Percentiles rank a stretch among this genome's conserved stretches.
phyloP scores from a whole-genome alignment of 2,113 vertebrate genomes.

The Urocynchramus pylzowi region DNA sequence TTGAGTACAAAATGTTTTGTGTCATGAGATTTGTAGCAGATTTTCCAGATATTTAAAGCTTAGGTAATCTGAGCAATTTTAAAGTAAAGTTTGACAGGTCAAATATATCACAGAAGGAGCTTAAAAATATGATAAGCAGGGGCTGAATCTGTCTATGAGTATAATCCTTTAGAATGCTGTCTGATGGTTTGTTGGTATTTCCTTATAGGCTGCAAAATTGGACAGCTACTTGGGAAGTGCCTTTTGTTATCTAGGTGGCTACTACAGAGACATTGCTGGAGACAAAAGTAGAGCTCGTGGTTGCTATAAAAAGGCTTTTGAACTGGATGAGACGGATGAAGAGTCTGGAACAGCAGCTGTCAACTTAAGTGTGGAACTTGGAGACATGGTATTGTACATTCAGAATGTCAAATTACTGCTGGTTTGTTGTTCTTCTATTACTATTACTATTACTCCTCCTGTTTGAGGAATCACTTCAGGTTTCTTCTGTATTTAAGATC shows the following conservation, averaged over 20 bases:
- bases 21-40: neutral
- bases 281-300: constrained; percentile 87
- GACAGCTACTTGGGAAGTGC: constrained; percentile 82
- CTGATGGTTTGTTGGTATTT: neutral
- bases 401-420: neutral
- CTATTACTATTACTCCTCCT: neutral
- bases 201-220: constrained; percentile 89
- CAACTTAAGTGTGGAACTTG: constrained; percentile 87
- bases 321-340: constrained; percentile 79
- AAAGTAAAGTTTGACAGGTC: neutral
- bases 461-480: neutral
- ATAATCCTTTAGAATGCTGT: neutral
- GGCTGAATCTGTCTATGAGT: neutral
- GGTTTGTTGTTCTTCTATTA: neutral
- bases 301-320: constrained; percentile 95
- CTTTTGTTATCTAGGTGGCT: constrained; percentile 89
- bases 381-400: constrained; percentile 80
- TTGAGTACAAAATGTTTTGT: neutral
- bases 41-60: neutral
- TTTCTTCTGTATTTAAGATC: neutral
- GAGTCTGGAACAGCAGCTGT: constrained; percentile 89
- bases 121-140: neutral
- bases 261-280: constrained; percentile 83
- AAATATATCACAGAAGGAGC: neutral
- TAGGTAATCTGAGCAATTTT: neutral